Percentiles rank a stretch among this genome's conserved stretches.
phyloP scores from a whole-genome alignment of 2,797 vertebrate species.

The Hoplostethus mediterraneus region DNA sequence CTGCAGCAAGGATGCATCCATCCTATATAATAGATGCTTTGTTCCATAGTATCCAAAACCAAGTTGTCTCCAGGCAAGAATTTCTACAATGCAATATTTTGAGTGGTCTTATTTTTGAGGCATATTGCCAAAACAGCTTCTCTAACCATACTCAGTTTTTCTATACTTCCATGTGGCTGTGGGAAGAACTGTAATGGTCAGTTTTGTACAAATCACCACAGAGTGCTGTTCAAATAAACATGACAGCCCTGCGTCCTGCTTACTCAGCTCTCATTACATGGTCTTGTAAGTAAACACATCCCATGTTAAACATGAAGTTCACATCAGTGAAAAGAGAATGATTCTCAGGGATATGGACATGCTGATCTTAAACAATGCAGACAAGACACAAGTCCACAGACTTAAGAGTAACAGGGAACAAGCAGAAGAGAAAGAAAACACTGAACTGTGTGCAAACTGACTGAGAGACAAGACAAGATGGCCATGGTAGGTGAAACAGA shows the following conservation, averaged over 20 bases:
- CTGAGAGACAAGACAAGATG: neutral
- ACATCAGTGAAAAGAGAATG: constrained; percentile 21
- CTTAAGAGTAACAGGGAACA: constrained; percentile 32
- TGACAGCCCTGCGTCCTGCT: constrained; percentile 73
- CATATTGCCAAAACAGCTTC: neutral
- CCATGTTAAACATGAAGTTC: constrained; percentile 33
- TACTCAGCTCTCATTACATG: constrained; percentile 72
- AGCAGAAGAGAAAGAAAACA: constrained; percentile 22
- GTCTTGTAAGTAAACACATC: constrained; percentile 59
- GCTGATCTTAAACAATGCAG: neutral
- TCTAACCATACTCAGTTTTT: neutral
- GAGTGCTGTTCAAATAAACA: constrained; percentile 84
- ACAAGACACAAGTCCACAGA: constrained; percentile 24
- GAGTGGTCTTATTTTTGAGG: too few species aligned
- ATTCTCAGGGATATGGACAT: constrained; percentile 34
- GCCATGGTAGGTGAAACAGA: too few species aligned
- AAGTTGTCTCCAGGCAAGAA: neutral
- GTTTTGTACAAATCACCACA: constrained; percentile 58
- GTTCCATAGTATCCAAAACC: neutral
- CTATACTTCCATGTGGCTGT: constrained; percentile 32
- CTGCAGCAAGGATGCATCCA: neutral
- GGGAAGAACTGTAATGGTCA: constrained; percentile 43
- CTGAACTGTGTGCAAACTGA: constrained; percentile 12
- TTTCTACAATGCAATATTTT: neutral
- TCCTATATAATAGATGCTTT: neutral